Evolutionary conservation across 2,888 invertebrate species (phyloP), one percentile per base, ranked within the genome.

Genomic region (Meghimatium bilineatum): DNA sequence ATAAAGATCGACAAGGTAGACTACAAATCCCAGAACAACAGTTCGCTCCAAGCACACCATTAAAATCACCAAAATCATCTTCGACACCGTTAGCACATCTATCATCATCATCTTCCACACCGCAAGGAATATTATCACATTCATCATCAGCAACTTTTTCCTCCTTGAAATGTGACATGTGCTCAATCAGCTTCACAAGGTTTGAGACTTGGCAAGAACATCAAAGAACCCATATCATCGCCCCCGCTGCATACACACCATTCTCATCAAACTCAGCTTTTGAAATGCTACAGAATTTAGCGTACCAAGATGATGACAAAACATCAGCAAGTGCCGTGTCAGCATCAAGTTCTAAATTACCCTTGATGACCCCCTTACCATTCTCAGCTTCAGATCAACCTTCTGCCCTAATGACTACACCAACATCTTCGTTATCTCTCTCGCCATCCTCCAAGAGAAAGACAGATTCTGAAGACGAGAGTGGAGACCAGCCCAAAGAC

Each of bases 201-300:
- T 97, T 97, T 93, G 98, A 98, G 91, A 95, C 97, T 87, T 97
- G 97, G 96, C 96, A 97, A 89, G 98, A 98, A 93, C 98, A 98
- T 95, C 98, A 98, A 94, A 95, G 98, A 85, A 96, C 98, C 90
- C 98, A 98, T 94, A 96, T 97, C 89, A 97, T 98, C 97, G 98
- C 98, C 94, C 98, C 98, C 85, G 97, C 96, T 92, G 95, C 98
- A 90, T 98, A 98, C 94, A 96, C 97, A 71, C 94, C 95, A 80
- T 97, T 97, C 94, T 96, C 96, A 96, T 97, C 79, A 96, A 97
- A 84, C 93, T 97, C 97, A 89, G 97, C 97, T 83, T 97, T 97
- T 94, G 97, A 97, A 67, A 97, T 97, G 89, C 95, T 97, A 69
- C 97, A 97, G 94, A 97, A 97, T 93, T 97, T 94, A 88, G 90